phyloP scores from a whole-genome alignment of 2,113 vertebrate species.

The Tenrec ecaudatus region DNA sequence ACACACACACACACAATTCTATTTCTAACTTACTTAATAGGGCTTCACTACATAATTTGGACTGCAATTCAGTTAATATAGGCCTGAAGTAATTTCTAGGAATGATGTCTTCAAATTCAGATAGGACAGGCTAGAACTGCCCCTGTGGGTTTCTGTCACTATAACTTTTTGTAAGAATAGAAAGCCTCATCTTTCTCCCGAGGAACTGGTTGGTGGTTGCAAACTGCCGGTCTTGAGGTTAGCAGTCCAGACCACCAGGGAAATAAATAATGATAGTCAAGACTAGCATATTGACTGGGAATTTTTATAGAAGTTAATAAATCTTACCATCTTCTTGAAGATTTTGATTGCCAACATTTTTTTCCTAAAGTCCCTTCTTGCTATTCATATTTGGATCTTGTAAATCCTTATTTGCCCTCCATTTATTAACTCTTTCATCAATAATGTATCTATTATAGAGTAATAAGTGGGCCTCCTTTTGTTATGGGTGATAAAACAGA shows the following conservation, averaged over 20 bases:
- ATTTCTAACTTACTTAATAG: background rate
- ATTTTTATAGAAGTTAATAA: background rate
- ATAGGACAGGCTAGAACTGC: too few species aligned
- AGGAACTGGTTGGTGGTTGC: too few species aligned
- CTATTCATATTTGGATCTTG: background rate
- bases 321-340: background rate
- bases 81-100: background rate
- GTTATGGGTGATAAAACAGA: background rate
- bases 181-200: too few species aligned
- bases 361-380: background rate
- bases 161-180: too few species aligned
- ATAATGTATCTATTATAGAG: background rate
- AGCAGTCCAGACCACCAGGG: too few species aligned
- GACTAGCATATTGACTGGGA: background rate
- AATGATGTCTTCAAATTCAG: background rate
- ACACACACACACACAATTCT: background rate
- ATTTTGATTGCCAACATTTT: background rate
- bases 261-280: background rate
- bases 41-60: too few species aligned
- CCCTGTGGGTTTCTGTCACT: too few species aligned
- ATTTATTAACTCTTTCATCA: background rate
- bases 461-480: background rate
- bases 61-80: background rate
- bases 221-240: too few species aligned
- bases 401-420: background rate